Evolutionary conservation across 2,797 vertebrate genomes (phyloP).

Genomic region (Melanotaenia pygmaea): DNA sequence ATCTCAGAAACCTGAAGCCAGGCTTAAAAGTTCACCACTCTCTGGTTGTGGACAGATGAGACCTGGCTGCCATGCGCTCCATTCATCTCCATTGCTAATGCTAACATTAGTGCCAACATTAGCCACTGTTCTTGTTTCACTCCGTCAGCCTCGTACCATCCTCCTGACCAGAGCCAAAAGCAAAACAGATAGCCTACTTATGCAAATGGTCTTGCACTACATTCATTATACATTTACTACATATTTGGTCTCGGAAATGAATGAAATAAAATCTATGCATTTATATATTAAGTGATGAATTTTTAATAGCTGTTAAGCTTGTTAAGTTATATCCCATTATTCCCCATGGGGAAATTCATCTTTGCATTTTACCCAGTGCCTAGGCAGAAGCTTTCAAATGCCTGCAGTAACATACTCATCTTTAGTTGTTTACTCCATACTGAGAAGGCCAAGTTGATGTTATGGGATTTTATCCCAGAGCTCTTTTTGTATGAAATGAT

Average conservation of each 20-base stretch:
- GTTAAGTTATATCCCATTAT: constrained; percentile 17
- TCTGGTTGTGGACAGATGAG: constrained; percentile 81
- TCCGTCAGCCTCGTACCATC: constrained; percentile 72
- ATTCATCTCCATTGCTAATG: constrained; percentile 74
- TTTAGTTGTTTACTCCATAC: constrained; percentile 1
- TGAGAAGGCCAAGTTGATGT: not conserved
- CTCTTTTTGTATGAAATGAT: constrained; percentile 5
- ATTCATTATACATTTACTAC: constrained; percentile 35
- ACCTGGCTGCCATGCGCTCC: constrained; percentile 71
- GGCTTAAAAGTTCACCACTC: constrained; percentile 77
- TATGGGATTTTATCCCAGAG: not conserved
- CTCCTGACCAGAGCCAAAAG: constrained; percentile 58
- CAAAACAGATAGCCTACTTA: constrained; percentile 61
- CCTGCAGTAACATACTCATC: not conserved
- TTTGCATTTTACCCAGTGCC: constrained; percentile 12
- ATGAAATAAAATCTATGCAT: constrained; percentile 42
- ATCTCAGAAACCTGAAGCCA: constrained; percentile 76
- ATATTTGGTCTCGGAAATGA: constrained; percentile 42
- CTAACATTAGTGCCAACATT: constrained; percentile 80
- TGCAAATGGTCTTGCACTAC: constrained; percentile 58
- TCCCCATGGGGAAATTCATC: constrained; percentile 6
- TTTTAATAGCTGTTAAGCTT: constrained; percentile 30
- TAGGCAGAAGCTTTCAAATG: not conserved
- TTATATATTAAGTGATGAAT: constrained; percentile 29
- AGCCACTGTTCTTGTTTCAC: constrained; percentile 80